Conservation (phyloP, 2,797 vertebrate genomes). For the Siniperca scherzeri region DNA sequence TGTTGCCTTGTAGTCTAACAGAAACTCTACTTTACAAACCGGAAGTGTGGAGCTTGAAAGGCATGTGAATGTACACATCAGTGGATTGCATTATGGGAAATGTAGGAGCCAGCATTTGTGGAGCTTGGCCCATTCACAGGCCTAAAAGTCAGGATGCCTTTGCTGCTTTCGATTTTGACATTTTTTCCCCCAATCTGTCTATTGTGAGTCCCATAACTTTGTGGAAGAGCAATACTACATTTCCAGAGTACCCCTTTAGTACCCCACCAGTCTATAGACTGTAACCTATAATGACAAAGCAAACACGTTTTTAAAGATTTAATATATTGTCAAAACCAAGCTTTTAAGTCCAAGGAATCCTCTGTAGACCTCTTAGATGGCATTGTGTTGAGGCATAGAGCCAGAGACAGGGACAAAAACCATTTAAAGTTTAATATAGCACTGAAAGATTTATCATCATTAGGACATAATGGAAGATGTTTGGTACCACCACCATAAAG, state of each 20-base stretch:
- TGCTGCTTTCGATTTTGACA: background rate
- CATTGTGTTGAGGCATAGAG: background rate
- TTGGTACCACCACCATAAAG: background rate
- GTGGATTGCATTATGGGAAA: constrained; percentile 16
- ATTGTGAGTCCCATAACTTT: background rate
- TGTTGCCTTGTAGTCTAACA: background rate
- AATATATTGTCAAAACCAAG: constrained; percentile 2
- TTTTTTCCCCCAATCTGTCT: background rate
- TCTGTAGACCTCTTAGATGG: background rate
- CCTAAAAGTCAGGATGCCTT: background rate
- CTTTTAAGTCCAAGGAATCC: background rate
- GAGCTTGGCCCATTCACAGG: background rate
- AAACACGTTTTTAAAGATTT: background rate
- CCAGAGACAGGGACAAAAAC: background rate
- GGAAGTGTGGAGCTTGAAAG: background rate
- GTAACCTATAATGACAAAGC: background rate
- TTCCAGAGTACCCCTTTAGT: background rate
- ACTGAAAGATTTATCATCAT: background rate
- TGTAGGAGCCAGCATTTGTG: background rate
- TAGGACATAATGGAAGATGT: constrained; percentile 4
- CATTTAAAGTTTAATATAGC: background rate
- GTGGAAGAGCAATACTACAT: background rate
- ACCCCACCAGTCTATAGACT: background rate
- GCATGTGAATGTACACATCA: background rate
- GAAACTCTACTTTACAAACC: background rate